phyloP scores from a whole-genome alignment of 2,113 vertebrate species.

The Pycnonotus jocosus region DNA sequence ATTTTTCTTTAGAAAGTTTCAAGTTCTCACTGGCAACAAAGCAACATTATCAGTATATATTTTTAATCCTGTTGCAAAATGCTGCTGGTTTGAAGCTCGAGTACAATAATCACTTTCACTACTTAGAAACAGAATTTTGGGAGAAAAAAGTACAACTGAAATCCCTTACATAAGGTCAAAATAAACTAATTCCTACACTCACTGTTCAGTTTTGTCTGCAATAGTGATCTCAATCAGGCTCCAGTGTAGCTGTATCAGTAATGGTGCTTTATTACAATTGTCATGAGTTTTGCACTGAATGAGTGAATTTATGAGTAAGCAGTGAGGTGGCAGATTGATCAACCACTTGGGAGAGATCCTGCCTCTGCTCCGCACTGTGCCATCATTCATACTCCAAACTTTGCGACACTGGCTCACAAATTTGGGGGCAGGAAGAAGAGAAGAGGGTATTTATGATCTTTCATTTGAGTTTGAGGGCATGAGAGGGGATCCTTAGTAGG shows the following conservation, averaged over 20 bases:
- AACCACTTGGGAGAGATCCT: background rate
- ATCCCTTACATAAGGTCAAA: background rate
- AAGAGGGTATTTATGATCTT: background rate
- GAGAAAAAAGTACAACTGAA: background rate
- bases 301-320: background rate
- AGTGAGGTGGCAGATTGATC: background rate
- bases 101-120: background rate
- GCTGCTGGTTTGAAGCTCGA: background rate
- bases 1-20: background rate
- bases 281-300: background rate
- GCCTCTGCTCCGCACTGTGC: background rate
- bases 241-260: background rate
- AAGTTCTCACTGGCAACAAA: background rate
- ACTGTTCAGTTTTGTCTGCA: background rate
- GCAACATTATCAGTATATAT: background rate
- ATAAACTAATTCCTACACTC: background rate
- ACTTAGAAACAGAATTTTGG: background rate
- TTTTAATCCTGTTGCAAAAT: background rate
- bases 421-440: background rate
- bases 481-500: background rate
- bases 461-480: background rate
- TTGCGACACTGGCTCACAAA: background rate
- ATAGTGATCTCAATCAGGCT: background rate
- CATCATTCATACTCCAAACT: background rate
- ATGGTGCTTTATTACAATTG: background rate